Percentiles rank a stretch among this genome's conserved stretches.
These are phyloP conservation scores for Aphelenchoides fujianensis DNA, from an alignment of 1,140 invertebrate genomes.

Conservation along the genomic window DNA sequence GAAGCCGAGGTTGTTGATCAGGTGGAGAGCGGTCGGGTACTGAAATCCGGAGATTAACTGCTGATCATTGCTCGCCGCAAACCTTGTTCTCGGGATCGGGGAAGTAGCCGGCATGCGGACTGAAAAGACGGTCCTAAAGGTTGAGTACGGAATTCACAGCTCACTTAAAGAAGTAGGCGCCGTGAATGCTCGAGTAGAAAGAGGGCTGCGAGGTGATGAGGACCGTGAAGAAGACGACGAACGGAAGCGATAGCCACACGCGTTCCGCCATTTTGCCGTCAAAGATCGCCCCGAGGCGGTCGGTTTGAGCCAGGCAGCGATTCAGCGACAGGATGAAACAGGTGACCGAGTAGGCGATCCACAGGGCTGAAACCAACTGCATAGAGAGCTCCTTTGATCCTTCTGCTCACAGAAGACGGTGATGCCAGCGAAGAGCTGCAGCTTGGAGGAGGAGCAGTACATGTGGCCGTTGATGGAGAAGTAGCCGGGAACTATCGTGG, in stretches of 20 bases:
- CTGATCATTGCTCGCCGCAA: too few relatives aligned
- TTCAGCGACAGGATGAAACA: neutral
- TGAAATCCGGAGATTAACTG: neutral
- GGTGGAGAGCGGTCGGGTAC: neutral
- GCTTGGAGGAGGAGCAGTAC: neutral
- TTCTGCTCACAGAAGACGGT: neutral
- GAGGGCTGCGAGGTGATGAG: neutral
- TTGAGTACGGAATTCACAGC: too few relatives aligned
- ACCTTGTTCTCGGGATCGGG: slow-evolving; percentile 1
- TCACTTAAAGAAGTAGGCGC: slow-evolving; percentile 3
- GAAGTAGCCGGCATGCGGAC: slow-evolving; percentile 7
- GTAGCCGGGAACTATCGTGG: neutral
- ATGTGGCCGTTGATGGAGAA: neutral
- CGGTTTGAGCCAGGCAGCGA: neutral
- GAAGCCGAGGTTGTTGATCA: neutral
- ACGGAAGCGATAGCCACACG: neutral
- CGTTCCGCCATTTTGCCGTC: neutral
- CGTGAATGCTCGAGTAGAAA: neutral
- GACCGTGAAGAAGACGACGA: neutral
- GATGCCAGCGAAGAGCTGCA: neutral
- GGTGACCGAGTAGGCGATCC: neutral
- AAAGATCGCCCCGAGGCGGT: neutral
- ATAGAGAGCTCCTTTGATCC: neutral
- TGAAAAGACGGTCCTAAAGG: too few relatives aligned
- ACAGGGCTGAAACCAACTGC: neutral